Percentiles rank a stretch among this genome's conserved stretches.
phyloP scores from a whole-genome alignment of 1,140 invertebrate genomes.

The Acromyrmex echinatior region DNA sequence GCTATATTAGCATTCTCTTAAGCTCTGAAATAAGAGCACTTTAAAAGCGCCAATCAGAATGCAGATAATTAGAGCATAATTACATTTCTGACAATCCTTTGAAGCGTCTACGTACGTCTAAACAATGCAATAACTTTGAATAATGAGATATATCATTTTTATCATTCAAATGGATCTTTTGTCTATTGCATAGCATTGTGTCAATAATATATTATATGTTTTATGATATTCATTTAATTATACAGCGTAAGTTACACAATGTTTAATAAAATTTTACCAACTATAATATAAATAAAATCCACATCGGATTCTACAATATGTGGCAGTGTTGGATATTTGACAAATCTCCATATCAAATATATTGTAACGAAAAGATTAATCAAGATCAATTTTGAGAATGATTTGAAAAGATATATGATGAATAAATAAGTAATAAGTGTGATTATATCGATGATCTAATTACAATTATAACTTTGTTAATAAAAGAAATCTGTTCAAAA shows the following conservation, averaged over 20 bases:
- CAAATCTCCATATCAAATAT: not conserved
- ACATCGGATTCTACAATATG: not conserved
- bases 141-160: not conserved
- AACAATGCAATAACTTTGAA: not conserved
- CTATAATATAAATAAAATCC: not conserved
- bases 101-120: not conserved
- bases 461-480: constrained; percentile 33
- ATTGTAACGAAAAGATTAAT: not conserved
- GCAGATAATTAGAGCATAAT: not conserved
- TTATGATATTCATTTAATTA: not conserved
- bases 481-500: constrained; percentile 31
- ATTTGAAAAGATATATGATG: not conserved
- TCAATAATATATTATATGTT: not conserved
- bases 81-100: not conserved
- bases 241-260: not conserved
- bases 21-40: not conserved
- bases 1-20: not conserved
- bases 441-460: not conserved
- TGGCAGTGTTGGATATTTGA: not conserved
- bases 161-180: not conserved
- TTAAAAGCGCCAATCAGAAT: not conserved
- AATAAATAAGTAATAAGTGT: constrained; percentile 15
- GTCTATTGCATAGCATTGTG: not conserved
- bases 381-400: not conserved
- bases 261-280: not conserved